A percentile compares a stretch with the other conserved stretches of the same genome.
Evolutionary conservation across 2,888 invertebrate genomes (phyloP).

Genomic region (Salticus scenicus): DNA sequence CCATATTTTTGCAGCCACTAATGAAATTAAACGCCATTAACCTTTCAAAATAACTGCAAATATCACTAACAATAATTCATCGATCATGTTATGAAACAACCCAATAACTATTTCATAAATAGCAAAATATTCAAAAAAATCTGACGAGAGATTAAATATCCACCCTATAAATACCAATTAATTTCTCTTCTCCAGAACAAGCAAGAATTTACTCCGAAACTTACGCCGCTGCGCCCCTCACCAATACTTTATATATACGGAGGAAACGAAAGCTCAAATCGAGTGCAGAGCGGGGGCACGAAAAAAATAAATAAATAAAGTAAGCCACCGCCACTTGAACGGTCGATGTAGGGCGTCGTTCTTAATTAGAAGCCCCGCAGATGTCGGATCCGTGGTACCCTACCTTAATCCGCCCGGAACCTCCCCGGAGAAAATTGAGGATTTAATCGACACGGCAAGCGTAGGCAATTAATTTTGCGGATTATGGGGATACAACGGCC

Average conservation of each 20-base stretch:
- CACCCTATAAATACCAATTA: conserved; percentile 17
- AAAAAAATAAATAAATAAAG: conserved; percentile 6
- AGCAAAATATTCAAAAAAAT: background rate
- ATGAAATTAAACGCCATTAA: no score
- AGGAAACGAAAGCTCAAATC: background rate
- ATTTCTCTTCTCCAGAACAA: background rate
- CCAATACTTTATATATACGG: background rate
- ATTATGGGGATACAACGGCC: conserved; percentile 68
- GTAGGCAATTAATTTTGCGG: conserved; percentile 69
- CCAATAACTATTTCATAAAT: background rate
- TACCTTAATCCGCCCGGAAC: conserved; percentile 35
- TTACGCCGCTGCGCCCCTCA: background rate
- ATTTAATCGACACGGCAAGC: conserved; percentile 64
- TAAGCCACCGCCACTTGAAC: background rate
- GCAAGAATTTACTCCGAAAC: background rate
- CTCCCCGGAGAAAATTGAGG: conserved; percentile 66
- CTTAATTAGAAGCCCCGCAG: conserved; percentile 56
- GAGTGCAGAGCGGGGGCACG: background rate
- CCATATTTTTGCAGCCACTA: no score
- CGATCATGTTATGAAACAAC: background rate
- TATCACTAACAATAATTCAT: background rate
- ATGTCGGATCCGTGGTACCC: conserved; percentile 34
- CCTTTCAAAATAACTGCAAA: background rate
- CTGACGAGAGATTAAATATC: background rate
- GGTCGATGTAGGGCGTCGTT: conserved; percentile 52